A percentile compares a stretch with the other conserved stretches of the same genome.
Conservation (phyloP, 1,140 invertebrate species). For the Reticulitermes speratus region DNA sequence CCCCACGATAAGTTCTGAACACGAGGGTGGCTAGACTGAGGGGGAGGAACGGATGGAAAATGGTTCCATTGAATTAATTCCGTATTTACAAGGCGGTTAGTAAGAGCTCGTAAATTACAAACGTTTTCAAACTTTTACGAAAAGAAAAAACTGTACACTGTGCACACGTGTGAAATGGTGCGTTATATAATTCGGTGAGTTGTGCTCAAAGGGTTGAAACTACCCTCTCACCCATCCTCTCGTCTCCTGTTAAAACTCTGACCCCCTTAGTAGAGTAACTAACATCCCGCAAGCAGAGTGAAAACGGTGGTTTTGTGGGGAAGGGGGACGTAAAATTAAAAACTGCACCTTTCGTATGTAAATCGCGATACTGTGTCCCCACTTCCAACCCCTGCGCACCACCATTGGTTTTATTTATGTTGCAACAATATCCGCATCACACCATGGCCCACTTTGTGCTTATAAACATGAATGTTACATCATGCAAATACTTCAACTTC, state of each 20-base stretch:
- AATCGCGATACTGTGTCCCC: neutral
- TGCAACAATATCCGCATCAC: neutral
- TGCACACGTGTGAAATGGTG: conserved; percentile 10
- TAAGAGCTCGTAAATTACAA: neutral
- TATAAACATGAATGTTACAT: neutral
- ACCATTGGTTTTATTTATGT: neutral
- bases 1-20: neutral
- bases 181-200: conserved; percentile 16
- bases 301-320: neutral
- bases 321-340: neutral
- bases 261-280: neutral
- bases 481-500: neutral
- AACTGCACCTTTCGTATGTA: conserved; percentile 4
- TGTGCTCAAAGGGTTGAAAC: conserved; percentile 14
- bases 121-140: neutral
- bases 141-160: neutral
- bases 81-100: conserved; percentile 18
- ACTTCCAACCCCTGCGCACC: neutral
- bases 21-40: neutral
- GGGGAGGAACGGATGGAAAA: neutral
- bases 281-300: neutral
- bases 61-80: conserved; percentile 19
- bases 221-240: neutral
- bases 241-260: neutral
- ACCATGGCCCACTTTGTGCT: neutral